phyloP scores from a whole-genome alignment of 1,140 invertebrate genomes.

The Cherax quadricarinatus region DNA sequence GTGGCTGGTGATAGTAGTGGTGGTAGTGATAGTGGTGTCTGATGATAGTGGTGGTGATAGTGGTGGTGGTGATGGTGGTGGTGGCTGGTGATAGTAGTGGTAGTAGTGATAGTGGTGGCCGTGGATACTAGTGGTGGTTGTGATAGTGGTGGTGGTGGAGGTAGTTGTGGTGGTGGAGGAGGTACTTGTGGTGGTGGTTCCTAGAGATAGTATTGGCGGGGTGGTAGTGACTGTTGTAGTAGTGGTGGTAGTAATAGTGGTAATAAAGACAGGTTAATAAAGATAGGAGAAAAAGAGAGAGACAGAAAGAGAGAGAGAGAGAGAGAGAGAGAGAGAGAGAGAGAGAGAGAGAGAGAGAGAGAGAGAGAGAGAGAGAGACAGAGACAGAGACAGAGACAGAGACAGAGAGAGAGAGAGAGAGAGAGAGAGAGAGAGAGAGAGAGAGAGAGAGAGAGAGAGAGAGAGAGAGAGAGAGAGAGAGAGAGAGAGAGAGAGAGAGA shows the following conservation, averaged over 20 bases:
- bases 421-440: background rate
- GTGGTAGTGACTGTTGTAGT: background rate
- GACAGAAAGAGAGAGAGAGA: background rate
- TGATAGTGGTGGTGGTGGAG: too few species aligned
- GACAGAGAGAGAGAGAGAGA: background rate
- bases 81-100: too few species aligned
- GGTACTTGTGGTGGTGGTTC: too few species aligned
- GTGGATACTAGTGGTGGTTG: background rate
- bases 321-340: slow-evolving; percentile 14
- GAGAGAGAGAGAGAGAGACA: background rate
- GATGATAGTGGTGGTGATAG: too few species aligned
- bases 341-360: background rate
- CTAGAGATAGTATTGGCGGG: too few species aligned
- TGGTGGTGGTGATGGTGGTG: too few species aligned
- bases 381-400: background rate
- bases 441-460: slow-evolving; percentile 25
- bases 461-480: too few species aligned
- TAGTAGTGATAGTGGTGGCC: background rate
- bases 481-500: too few species aligned
- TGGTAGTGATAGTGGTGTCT: too few species aligned
- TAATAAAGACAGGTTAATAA: background rate
- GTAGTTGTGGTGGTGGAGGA: too few species aligned
- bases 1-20: too few species aligned
- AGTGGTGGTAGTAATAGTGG: background rate
- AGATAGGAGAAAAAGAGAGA: background rate